A percentile compares a stretch with the other conserved stretches of the same genome.
Conservation (phyloP, 2,888 invertebrate species). For the Catocala nupta region DNA sequence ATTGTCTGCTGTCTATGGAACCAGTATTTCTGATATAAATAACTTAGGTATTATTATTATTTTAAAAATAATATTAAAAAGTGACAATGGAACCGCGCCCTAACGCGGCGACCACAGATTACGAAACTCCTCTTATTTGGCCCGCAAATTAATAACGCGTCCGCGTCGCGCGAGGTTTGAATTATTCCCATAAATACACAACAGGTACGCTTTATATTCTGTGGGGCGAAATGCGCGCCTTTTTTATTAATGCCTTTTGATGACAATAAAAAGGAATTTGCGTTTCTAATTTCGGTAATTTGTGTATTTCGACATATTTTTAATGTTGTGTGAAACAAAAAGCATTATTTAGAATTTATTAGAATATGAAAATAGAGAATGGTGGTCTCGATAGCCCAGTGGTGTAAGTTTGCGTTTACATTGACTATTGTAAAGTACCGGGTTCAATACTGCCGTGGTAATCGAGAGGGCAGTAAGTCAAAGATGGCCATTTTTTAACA, state of each 20-base stretch:
- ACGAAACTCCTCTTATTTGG: conserved; percentile 46
- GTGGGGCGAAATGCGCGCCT: conserved; percentile 25
- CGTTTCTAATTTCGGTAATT: conserved; percentile 43
- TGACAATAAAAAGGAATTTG: conserved; percentile 34
- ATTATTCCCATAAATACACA: conserved; percentile 45
- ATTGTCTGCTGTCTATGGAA: no score
- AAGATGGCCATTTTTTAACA: no score
- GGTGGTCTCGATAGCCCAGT: no score
- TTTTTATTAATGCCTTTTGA: conserved; percentile 48
- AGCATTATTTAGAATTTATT: neutral
- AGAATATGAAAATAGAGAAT: no score
- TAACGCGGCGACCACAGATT: conserved; percentile 40
- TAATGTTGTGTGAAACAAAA: neutral
- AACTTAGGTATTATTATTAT: no score
- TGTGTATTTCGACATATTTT: conserved; percentile 34
- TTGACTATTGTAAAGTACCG: no score
- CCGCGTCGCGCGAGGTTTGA: conserved; percentile 40
- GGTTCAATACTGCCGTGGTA: no score
- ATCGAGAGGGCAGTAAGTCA: no score
- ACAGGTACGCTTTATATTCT: conserved; percentile 35
- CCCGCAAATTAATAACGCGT: conserved; percentile 41
- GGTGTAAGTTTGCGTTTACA: no score
- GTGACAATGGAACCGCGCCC: conserved; percentile 19
- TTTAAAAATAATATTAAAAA: neutral
- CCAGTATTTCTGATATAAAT: no score